phyloP scores from a whole-genome alignment of 2,113 vertebrate species.

The Salvator merianae region DNA sequence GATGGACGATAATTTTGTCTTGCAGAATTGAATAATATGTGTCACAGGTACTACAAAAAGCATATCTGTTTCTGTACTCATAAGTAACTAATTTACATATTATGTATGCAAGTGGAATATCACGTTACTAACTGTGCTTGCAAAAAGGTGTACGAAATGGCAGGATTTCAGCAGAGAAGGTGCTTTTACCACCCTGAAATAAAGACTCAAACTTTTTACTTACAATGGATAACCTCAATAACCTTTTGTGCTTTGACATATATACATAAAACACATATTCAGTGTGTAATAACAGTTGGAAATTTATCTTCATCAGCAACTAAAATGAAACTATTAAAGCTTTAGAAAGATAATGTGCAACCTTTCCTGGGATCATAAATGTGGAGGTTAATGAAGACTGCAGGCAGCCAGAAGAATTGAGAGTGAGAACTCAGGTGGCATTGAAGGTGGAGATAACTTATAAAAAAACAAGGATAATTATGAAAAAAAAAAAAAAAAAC shows the following conservation, averaged over 20 bases:
- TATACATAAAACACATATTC: slow-evolving; percentile 18
- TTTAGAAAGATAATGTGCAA: slow-evolving; percentile 22
- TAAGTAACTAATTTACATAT: neutral
- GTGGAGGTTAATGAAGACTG: slow-evolving; percentile 44
- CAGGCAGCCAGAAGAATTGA: slow-evolving; percentile 21
- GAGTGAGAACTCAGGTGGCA: slow-evolving; percentile 15
- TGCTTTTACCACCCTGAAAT: neutral
- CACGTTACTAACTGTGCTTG: neutral
- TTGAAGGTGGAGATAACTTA: slow-evolving; percentile 19
- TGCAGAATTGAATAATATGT: neutral
- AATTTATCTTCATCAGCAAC: slow-evolving; percentile 40
- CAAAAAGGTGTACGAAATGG: slow-evolving; percentile 1
- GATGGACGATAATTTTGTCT: slow-evolving; percentile 23
- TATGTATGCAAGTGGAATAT: neutral
- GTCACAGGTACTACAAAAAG: neutral
- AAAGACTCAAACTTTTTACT: neutral
- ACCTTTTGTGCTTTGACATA: neutral
- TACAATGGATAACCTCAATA: neutral
- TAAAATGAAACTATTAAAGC: slow-evolving; percentile 39
- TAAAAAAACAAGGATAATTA: slow-evolving; percentile 30
- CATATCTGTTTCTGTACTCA: neutral
- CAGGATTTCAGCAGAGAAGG: neutral
- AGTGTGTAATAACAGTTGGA: slow-evolving; percentile 15
- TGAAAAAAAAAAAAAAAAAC: too few relatives aligned
- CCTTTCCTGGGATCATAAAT: slow-evolving; percentile 45